Base-by-base conservation (phyloP, 92 coral and sea anemone species). In the Metridium senile region DNA sequence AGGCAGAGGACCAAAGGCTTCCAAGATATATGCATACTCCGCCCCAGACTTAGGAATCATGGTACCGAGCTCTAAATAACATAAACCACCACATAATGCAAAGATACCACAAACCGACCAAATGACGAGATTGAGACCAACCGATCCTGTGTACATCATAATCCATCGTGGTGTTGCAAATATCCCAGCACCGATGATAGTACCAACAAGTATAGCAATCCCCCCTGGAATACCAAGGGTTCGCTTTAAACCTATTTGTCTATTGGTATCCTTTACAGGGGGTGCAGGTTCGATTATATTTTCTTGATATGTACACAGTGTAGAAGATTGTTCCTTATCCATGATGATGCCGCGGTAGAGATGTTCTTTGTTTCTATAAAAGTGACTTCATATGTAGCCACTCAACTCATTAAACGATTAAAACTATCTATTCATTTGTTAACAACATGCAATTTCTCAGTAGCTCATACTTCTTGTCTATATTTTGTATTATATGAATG, bases 101-200 rank as follows among this genome's bases (percentile, higher is more conserved):
- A 94, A 72, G 0, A 86, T 81, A 25, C 98, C 98, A 62, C 98
- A 88, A 62, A 91, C 29, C 16, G 85, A 66, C 98, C 98, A 94
- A 35, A 91, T 91, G 28, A 94, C 88, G 28, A 94, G 82, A 0
- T 96, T 93, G 68, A 94, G 86, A 25, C 98, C 98, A 4, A 94
- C 98, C 8, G 98, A 94, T 19, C 98, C 97, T 47, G 97, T 83
- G 35, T 89, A 83, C 70, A 82, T 78, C 90, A 91, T 84, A 49
- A 94, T 93, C 82, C 87, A 91, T 63, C 89, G 88, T 33, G 98
- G 98, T 8, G 98, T 91, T 29, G 98, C 98, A 64, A 94, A 94
- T 35, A 94, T 94, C 11, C 98, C 98, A 8, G 97, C 86, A 28
- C 98, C 98, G 4, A 94, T 91, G 74, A 94, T 89, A 0, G 98